Evolutionary conservation across 2,888 invertebrate genomes (phyloP), one percentile per base, ranked within the genome.

Genomic region (Cactoblastis cactorum): DNA sequence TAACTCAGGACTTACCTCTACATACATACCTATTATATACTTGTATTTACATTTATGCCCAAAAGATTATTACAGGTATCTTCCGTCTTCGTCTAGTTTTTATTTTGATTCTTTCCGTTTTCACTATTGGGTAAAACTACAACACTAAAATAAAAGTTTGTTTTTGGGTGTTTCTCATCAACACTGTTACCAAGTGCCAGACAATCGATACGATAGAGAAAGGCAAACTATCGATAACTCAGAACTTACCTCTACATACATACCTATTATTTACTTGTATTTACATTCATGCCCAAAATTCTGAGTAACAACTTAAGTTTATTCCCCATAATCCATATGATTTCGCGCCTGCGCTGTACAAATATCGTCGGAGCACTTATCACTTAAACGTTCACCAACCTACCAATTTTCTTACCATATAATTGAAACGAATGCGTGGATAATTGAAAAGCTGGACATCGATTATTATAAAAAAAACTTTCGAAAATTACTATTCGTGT

Each of bases 351-450:
- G 54, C 53, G 17, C 51, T 56, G 52, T 56, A 53, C 57, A 55
- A 54, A 56, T 55, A 57, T 54, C 55, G 55, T 58, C 53, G 54
- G 38, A 56, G 52, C 54, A 56, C 59, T 57, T 57, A 63, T 62
- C 60, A 64, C 61, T 62, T 70, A 72, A 74, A 72, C 65, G 62
- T 65, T 62, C 62, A 64, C 63, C 61, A 60, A 68, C 61, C 69
- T 73, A 59, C 62, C 70, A 75, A 74, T 75, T 75, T 74, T 58
- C 59, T 56, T 62, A 63, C 67, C 67, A 56, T 69, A 63, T 75
- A 74, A 74, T 76, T 75, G 77, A 74, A 69, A 74, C 69, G 67
- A 71, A 63, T 68, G 62, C 32, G 33, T 63, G 65, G 65, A 59
- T 77, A 72, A 76, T 74, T 74, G 74, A 72, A 73, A 74, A 68